Base-by-base conservation (phyloP, 2,888 invertebrate genomes). In the Artemia sinica region DNA sequence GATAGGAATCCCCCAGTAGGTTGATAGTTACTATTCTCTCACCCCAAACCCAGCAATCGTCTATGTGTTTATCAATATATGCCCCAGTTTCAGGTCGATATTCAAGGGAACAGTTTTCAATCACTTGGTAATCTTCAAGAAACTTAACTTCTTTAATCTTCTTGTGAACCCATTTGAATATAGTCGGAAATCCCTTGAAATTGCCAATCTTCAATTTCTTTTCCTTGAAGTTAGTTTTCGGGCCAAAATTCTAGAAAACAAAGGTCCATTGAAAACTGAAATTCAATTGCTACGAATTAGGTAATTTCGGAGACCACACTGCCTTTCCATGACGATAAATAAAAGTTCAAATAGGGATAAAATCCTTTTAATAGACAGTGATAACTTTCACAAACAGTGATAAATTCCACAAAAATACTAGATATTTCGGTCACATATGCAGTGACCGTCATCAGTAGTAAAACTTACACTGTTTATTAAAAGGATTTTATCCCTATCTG, bases 31-130 rank as follows among this genome's bases (percentile, higher is more conserved):
- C 86, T 52, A 98, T 87, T 72, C 97, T 84, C 78, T 97, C 94
- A 8, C 98, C 98, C 98, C 98, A 99, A 70, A 99, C 85, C 98
- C 98, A 98, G 76, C 91, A 91, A 75, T 99, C 98, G 78, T 98
- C 98, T 73, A 95, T 89, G 76, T 99, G 98, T 12, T 95, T 91
- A 78, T 97, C 97, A 73, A 99, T 98, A 2, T 91, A 89, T 0
- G 97, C 91, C 1, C 96, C 96, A 75, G 87, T 85, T 71, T 79
- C 78, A 0, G 89, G 87, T 73, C 87, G 84, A 79, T 98, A 98
- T 76, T 98, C 97, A 72, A 98, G 81, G 67, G 93, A 90, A 78
- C 98, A 98, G 76, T 97, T 91, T 77, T 98, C 96, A 69, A 96
- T 88, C 0, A 90, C 89, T 76, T 85, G 81, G 77, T 89, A 96